Conservation (phyloP, 2,113 vertebrate species). For the Apodemus sylvaticus region DNA sequence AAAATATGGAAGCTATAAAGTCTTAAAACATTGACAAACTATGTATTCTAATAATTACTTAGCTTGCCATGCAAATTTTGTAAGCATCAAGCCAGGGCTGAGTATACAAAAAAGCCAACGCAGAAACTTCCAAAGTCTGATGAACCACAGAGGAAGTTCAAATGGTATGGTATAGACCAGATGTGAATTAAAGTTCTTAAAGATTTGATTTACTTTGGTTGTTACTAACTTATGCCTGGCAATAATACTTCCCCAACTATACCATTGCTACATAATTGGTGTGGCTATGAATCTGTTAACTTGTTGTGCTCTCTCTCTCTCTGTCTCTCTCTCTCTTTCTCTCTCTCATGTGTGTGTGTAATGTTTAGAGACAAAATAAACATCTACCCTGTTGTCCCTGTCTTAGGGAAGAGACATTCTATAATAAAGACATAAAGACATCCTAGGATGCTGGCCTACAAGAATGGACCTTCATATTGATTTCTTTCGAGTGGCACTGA, state of each 20-base stretch:
- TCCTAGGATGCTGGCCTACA: neutral
- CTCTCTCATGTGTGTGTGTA: neutral
- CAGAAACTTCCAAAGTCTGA: neutral
- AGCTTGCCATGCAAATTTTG: slow-evolving; percentile 54
- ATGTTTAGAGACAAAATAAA: slow-evolving; percentile 4
- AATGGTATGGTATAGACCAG: neutral
- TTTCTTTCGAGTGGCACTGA: neutral
- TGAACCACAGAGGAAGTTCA: neutral
- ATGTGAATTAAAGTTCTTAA: neutral
- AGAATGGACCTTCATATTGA: neutral
- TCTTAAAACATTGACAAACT: slow-evolving; percentile 28
- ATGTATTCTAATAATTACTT: slow-evolving; percentile 62
- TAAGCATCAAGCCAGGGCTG: neutral
- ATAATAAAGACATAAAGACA: neutral
- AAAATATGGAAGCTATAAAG: neutral
- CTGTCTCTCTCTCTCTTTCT: too few species aligned
- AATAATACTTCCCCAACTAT: neutral
- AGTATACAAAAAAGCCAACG: neutral
- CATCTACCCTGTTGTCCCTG: neutral
- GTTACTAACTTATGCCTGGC: neutral
- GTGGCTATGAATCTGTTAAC: neutral
- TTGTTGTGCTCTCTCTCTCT: neutral
- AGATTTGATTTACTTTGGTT: neutral
- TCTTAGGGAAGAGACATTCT: neutral
- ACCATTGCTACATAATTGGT: neutral